Evolutionary conservation across 2,888 invertebrate genomes (phyloP), one percentile per base, ranked within the genome.

Genomic region (Gastracanthus pulcherrimus): DNA sequence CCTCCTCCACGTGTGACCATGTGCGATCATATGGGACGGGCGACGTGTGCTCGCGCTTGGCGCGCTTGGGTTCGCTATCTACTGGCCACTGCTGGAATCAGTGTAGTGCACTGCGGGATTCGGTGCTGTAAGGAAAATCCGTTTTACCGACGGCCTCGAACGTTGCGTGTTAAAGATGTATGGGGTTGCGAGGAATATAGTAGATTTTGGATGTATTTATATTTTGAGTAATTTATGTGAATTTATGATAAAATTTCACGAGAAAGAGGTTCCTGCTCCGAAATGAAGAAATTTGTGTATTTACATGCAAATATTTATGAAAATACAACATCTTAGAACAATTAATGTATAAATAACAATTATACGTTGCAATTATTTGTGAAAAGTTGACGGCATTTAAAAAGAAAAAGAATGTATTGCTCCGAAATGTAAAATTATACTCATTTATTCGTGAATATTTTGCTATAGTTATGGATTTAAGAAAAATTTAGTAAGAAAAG

Each of bases 11-110:
- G 45, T 45, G 16, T 13, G n/a, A 45, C 45, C 26, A 70, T 36
- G 45, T 55, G 26, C 23, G 36, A 16, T 64, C 19, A 23, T 9
- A 31, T n/a, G n/a, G n/a, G n/a, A n/a, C n/a, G n/a, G n/a, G 13
- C n/a, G n/a, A 34, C 51, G 29, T 55, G 26, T 26, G 41, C 9
- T 19, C n/a, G 16, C 26, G 45, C 19, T 45, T n/a, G 13, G 45
- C 45, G 13, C 45, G 5, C n/a, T 45, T 13, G 55, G 36, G 23
- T 55, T 64, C 34, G 66, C 66, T 72, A 72, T 79, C 79, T 79
- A 11, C 79, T 67, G 79, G 51, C 38, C 23, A 58, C 66, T n/a
- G 1, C 26, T 26, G 19, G 45, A 79, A 72, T n/a, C 23, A 31
- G 3, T 19, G 9, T 19, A 16, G 2, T 2, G 13, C n/a, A n/a